Base-by-base conservation (phyloP, 2,888 invertebrate genomes). In the Fabriciana adippe region DNA sequence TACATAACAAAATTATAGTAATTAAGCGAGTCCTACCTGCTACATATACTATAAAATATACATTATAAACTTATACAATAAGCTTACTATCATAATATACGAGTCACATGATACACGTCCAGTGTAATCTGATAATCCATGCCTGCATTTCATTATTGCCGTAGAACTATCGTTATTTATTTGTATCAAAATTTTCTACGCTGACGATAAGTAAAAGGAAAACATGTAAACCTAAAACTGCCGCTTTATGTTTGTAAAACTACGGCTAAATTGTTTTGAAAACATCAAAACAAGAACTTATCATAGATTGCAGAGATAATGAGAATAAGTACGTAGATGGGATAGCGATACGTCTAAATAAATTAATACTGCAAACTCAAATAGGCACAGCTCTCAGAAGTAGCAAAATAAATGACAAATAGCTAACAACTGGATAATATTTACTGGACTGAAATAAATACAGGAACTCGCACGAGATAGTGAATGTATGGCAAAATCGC, bases 401-500 rank as follows among this genome's bases (percentile, higher is more conserved):
- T 47, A 59, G 54, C 64, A 66, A 62, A 62, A 56, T 16, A 62
- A 26, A 60, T 68, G 70, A 71, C 55, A 68, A 60, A 71, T 68
- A 31, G 51, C 6, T 14, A 69, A 61, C 72, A 71, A 64, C 72
- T 72, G 73, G 70, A 73, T 56, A 48, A 64, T 67, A 64, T 53
- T 11, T 47, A 55, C 48, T 56, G 64, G 63, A 21, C 53, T 51
- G 50, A 65, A 35, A 51, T 60, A 47, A 18, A 21, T 48, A 63
- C 53, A 66, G 67, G 56, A 64, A 69, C 64, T 65, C 55, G 64
- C 73, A 72, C 47, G 16, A 16, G 67, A 68, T 68, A 72, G 71
- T 26, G 59, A 73, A 71, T 63, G 65, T 62, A 75, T 74, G 75
- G 70, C 69, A 74, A 76, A 74, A 73, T 55, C 69, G 72, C 75